Evolutionary conservation across 2,113 vertebrate species (phyloP).

Genomic region (Aptenodytes patagonicus): DNA sequence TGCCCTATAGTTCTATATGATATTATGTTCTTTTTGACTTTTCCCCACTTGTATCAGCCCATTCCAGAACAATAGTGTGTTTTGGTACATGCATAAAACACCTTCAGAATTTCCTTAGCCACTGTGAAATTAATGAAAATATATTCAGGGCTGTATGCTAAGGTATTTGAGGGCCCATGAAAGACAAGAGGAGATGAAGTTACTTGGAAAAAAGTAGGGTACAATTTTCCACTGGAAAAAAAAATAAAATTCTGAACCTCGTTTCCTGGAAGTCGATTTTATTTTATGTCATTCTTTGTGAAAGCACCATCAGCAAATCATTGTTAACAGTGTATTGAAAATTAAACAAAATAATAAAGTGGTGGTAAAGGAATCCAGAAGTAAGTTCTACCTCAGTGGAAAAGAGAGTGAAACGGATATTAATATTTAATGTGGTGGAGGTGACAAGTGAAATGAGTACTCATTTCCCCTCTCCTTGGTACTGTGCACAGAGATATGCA

Average conservation of each 20-base stretch:
- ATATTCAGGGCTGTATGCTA: neutral
- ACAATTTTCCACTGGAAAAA: neutral
- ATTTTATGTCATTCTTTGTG: neutral
- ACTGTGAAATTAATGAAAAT: neutral
- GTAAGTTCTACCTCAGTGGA: neutral
- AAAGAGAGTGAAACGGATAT: conserved; percentile 3
- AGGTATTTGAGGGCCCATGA: neutral
- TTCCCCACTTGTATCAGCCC: neutral
- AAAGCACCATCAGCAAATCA: neutral
- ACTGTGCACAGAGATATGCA: neutral
- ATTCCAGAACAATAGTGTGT: neutral
- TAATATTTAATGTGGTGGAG: neutral
- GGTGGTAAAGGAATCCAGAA: neutral
- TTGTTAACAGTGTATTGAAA: neutral
- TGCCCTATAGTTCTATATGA: neutral
- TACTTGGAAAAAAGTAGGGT: neutral
- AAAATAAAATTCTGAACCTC: neutral
- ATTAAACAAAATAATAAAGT: neutral
- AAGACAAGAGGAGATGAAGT: neutral
- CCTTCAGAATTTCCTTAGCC: neutral
- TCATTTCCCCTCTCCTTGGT: neutral
- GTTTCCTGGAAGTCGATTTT: neutral
- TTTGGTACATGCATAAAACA: neutral
- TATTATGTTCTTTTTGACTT: neutral
- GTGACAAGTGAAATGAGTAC: conserved; percentile 10